phyloP scores from a whole-genome alignment of 2,113 vertebrate species.

The Cyrtonyx montezumae region DNA sequence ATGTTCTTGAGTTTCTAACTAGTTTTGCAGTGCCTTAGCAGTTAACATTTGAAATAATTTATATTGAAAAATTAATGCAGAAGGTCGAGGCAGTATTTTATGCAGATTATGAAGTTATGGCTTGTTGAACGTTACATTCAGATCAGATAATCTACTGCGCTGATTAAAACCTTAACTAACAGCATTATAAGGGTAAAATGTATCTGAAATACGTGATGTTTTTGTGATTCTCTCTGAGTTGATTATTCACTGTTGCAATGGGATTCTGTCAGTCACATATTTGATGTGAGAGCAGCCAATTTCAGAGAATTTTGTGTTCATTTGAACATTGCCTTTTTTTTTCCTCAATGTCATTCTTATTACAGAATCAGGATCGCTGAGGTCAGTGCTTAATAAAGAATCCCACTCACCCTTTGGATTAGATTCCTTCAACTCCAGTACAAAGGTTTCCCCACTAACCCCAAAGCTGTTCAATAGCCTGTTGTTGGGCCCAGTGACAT shows the following conservation, averaged over 20 bases:
- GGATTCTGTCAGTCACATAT: background rate
- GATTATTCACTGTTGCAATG: background rate
- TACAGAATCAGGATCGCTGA: slow-evolving; percentile 89
- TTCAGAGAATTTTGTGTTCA: background rate
- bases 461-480: slow-evolving; percentile 97
- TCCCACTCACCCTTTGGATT: slow-evolving; percentile 90
- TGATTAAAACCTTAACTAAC: background rate
- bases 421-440: slow-evolving; percentile 91
- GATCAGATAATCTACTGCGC: background rate
- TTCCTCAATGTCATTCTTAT: slow-evolving; percentile 1
- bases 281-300: background rate
- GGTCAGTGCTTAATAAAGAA: slow-evolving; percentile 93
- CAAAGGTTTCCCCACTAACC: slow-evolving; percentile 89
- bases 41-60: background rate
- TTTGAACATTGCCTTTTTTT: background rate
- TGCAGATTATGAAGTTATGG: background rate
- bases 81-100: background rate
- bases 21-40: background rate
- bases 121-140: background rate
- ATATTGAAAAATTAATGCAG: background rate
- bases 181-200: background rate
- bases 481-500: slow-evolving; percentile 88
- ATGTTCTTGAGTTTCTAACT: background rate
- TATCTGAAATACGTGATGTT: background rate
- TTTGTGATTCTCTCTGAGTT: background rate